A percentile compares a stretch with the other conserved stretches of the same genome.
Conservation (phyloP, 2,888 invertebrate genomes). For the Pterostichus madidus region DNA sequence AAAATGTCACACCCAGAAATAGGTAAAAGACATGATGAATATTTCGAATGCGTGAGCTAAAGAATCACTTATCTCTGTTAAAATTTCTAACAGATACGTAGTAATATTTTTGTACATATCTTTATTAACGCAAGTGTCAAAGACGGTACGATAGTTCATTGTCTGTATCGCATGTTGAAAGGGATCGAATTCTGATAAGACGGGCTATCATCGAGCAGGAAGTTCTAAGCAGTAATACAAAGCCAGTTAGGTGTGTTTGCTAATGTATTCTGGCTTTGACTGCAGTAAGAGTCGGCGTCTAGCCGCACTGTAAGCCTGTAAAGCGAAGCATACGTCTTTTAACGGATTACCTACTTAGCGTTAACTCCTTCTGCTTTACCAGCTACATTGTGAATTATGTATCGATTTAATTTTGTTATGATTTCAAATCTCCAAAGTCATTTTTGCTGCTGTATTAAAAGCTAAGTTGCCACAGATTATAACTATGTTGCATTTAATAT, state of each 20-base stretch:
- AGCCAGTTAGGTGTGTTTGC: conserved; percentile 37
- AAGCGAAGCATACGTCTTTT: conserved; percentile 46
- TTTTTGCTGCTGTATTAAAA: background rate
- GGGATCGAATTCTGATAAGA: background rate
- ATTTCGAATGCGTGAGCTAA: no score
- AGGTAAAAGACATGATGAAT: no score
- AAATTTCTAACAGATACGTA: no score
- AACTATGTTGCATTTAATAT: background rate
- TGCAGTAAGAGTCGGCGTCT: conserved; percentile 40
- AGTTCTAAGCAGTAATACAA: conserved; percentile 27
- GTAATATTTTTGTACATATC: no score
- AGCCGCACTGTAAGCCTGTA: conserved; percentile 48
- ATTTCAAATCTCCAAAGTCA: background rate
- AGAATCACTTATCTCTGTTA: no score
- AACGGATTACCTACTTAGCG: conserved; percentile 28
- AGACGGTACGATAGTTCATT: background rate
- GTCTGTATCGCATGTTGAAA: background rate
- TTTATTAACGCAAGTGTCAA: no score
- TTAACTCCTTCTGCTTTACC: conserved; percentile 23
- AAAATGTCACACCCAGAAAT: no score
- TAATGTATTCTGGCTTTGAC: conserved; percentile 49
- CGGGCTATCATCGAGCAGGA: background rate
- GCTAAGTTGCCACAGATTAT: background rate
- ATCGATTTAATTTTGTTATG: conserved; percentile 32
- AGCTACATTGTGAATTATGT: conserved; percentile 8